Base-by-base conservation (phyloP, 2,113 vertebrate genomes). In the Pangasianodon gigas region DNA sequence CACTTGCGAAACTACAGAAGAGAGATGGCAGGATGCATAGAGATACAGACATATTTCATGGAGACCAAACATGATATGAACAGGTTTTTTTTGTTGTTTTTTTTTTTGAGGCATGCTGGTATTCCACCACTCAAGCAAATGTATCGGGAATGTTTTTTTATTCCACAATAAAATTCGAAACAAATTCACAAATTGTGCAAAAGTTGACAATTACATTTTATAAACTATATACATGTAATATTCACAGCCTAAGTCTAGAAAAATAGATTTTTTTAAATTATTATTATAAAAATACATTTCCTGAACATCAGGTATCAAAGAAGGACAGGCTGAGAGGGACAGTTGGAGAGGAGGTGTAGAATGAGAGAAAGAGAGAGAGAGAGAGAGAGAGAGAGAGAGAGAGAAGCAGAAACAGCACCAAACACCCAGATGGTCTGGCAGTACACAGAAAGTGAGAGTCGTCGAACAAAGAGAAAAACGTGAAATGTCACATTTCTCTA, bases 361-460 rank as follows among this genome's bases (percentile, higher is more conserved):
- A 41, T 60, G 37, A n/a, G 51, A 85, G 54, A 65, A 79, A 89
- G 74, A 62, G n/a, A 51, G 56, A 85, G 58, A 48, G 32, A 93
- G 90, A 88, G 52, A 58, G 87, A 86, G 87, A 51, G 65, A 80
- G 18, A 54, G 48, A 69, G 32, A n/a, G 86, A 84, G 29, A 54
- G 51, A 48, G 54, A 37, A 32, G 52, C 37, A 85, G 56, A 65
- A 37, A 84, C 26, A 62, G 86, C 84, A 79, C 87, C 86, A 82
- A 90, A 79, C 41, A 80, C 37, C 77, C 89, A 90, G 87, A 91
- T 90, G 91, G 79, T 86, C 82, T 87, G 87, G 29, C 89, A 84
- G 87, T 13, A 77, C 75, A 58, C 65, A n/a, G 82, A 88, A 26
- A 71, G 56, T 46, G 56, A 86, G 87, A 84, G 77, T 67, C 62